Percentiles rank a stretch among this genome's conserved stretches.
Evolutionary conservation across 2,113 vertebrate species (phyloP).

Genomic region (Scopus umbretta): DNA sequence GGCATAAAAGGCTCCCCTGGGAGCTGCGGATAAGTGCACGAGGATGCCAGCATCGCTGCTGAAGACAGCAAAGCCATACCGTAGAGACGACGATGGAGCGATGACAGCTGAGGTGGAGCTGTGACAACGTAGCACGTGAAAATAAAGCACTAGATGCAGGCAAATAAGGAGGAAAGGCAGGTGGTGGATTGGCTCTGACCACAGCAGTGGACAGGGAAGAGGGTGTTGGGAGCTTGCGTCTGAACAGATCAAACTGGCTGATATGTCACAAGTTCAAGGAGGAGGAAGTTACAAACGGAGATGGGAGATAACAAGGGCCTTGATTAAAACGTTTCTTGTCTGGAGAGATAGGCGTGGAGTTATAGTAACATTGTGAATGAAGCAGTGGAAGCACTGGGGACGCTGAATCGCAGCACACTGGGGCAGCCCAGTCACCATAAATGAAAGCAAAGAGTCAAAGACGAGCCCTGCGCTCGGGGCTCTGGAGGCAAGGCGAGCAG

Average conservation of each 20-base stretch:
- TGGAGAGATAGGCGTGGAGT: not conserved
- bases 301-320: not conserved
- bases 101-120: not conserved
- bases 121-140: not conserved
- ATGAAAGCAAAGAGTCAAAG: not conserved
- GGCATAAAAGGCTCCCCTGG: not conserved
- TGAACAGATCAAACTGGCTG: not conserved
- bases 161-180: not conserved
- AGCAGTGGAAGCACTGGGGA: not conserved
- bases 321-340: not conserved
- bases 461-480: not conserved
- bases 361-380: not conserved
- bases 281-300: not conserved
- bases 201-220: not conserved
- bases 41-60: not conserved
- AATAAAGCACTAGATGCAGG: not conserved
- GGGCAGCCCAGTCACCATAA: not conserved
- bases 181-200: not conserved
- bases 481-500: not conserved
- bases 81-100: not conserved
- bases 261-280: not conserved
- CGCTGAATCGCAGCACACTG: not conserved
- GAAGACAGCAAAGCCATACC: not conserved
- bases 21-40: not conserved
- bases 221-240: not conserved